Evolutionary conservation across 2,797 vertebrate genomes (phyloP).

Genomic region (Paratrypauchen microcephalus): DNA sequence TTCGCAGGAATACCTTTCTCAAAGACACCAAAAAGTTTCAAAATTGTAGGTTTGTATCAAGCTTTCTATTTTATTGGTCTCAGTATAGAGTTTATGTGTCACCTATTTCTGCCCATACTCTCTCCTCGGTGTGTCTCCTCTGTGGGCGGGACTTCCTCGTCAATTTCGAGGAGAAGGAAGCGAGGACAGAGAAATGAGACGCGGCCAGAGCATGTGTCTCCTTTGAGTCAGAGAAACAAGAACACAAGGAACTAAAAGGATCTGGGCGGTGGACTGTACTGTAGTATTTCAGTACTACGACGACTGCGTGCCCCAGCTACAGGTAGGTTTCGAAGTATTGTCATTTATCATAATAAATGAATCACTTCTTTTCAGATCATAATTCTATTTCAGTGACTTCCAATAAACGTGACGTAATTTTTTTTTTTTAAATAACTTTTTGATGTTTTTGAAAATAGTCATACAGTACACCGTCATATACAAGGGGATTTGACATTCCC

Average conservation of each 20-base stretch:
- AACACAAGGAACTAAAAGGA: conserved; percentile 27
- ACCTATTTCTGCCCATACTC: no score
- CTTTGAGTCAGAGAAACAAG: neutral
- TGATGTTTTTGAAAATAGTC: neutral
- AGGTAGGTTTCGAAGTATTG: conserved; percentile 25
- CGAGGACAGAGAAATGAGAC: no score
- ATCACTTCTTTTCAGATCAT: neutral
- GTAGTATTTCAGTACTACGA: rapidly evolving
- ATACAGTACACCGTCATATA: neutral
- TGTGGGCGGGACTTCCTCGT: no score
- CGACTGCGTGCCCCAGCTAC: neutral
- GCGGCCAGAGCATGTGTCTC: no score
- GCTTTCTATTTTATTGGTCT: no score
- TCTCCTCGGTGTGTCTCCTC: no score
- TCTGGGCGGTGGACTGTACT: rapidly evolving
- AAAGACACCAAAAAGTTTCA: no score
- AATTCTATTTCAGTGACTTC: neutral
- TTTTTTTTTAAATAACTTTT: neutral
- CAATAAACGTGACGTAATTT: neutral
- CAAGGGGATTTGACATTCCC: neutral
- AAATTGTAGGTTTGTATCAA: no score
- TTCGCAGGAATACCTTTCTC: no score
- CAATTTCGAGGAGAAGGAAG: no score
- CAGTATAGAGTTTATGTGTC: no score
- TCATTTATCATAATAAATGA: neutral